These are phyloP conservation scores for Meteorus colon DNA, from an alignment of 2,888 invertebrate genomes.

Conservation along the genomic window DNA sequence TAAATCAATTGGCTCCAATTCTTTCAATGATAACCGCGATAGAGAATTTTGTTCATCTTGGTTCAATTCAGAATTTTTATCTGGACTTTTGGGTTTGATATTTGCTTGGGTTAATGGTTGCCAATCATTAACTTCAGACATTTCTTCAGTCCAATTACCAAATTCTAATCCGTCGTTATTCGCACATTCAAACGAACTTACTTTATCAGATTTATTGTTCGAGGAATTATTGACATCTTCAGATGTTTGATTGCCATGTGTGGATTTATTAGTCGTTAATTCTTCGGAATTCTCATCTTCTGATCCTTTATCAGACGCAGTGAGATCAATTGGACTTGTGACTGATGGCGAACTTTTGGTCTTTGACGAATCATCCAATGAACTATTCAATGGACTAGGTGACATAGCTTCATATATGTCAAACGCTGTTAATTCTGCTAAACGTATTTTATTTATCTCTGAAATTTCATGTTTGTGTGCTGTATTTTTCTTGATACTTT, in stretches of 20 bases:
- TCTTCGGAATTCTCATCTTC: conserved; percentile 31
- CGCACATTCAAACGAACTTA: conserved; percentile 1
- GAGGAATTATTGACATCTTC: background rate
- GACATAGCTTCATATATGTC: conserved; percentile 21
- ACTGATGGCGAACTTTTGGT: background rate
- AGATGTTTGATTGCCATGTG: background rate
- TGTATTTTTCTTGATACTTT: background rate
- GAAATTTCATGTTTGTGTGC: conserved; percentile 8
- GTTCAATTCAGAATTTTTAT: background rate
- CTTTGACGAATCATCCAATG: conserved; percentile 12
- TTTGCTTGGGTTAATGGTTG: conserved; percentile 41
- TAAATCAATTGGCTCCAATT: conserved; percentile 5
- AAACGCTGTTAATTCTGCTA: conserved; percentile 21
- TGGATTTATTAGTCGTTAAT: background rate
- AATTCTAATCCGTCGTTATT: conserved; percentile 27
- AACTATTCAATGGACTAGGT: background rate
- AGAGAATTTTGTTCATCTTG: background rate
- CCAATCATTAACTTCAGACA: conserved; percentile 27
- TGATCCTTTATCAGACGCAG: conserved; percentile 22
- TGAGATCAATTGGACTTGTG: conserved; percentile 27
- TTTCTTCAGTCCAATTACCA: conserved; percentile 4
- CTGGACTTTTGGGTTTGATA: conserved; percentile 29
- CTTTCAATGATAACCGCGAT: background rate
- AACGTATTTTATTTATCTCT: conserved; percentile 15
- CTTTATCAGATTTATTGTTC: conserved; percentile 4